Conservation (phyloP, 2,797 vertebrate genomes). For the Poecilia velifera region DNA sequence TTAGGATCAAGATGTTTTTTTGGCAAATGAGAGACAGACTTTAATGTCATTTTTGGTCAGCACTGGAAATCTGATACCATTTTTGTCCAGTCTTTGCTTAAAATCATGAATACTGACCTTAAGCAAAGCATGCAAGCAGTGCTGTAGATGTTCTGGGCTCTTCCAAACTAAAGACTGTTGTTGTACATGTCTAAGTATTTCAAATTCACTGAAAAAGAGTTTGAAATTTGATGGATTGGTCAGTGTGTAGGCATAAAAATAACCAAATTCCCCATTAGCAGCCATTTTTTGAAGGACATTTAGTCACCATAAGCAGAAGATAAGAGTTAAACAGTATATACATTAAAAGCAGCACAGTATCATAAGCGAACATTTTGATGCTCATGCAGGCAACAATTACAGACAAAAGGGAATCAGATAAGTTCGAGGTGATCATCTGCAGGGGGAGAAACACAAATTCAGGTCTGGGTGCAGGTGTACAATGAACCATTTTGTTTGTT, state of each 20-base stretch:
- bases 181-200: not conserved
- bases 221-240: too few relatives aligned
- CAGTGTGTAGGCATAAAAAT: too few relatives aligned
- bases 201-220: not conserved
- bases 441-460: too few relatives aligned
- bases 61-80: not conserved
- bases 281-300: too few relatives aligned
- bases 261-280: too few relatives aligned
- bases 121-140: not conserved
- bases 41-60: not conserved
- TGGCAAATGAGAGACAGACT: not conserved
- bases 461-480: too few relatives aligned
- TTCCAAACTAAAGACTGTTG: not conserved
- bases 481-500: too few relatives aligned
- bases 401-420: too few relatives aligned
- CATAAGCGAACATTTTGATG: too few relatives aligned
- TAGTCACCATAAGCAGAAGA: not conserved
- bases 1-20: not conserved
- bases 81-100: not conserved
- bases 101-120: not conserved
- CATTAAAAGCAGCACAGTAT: not conserved
- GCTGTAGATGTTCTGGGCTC: not conserved
- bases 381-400: too few relatives aligned
- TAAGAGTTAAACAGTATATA: not conserved
- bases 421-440: too few relatives aligned